Conservation (phyloP, 2,888 invertebrate species). For the Yponomeuta sedellus region DNA sequence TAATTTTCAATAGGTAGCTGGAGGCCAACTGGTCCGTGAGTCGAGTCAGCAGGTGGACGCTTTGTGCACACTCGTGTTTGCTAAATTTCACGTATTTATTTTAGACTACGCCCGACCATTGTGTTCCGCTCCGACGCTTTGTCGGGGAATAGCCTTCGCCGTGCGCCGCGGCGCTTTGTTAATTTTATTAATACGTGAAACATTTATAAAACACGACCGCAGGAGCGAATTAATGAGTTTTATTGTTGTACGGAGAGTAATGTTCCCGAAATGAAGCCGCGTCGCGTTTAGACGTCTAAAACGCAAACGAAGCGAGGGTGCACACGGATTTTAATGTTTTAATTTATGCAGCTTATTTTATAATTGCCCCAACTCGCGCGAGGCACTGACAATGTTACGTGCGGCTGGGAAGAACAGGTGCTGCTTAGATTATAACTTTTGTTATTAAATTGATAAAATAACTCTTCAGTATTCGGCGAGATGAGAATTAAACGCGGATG, state of each 20-base stretch:
- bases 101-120: slow-evolving; percentile 56
- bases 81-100: slow-evolving; percentile 74
- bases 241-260: slow-evolving; percentile 69
- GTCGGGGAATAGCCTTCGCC: slow-evolving; percentile 66
- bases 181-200: slow-evolving; percentile 76
- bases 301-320: slow-evolving; percentile 33
- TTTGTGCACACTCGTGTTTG: slow-evolving; percentile 67
- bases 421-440: slow-evolving; percentile 38
- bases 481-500: slow-evolving; percentile 6
- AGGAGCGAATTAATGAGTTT: slow-evolving; percentile 71
- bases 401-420: slow-evolving; percentile 49
- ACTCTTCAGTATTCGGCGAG: slow-evolving; percentile 26
- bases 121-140: slow-evolving; percentile 65
- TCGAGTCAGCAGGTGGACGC: slow-evolving; percentile 58
- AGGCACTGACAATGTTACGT: slow-evolving; percentile 32
- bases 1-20: slow-evolving; percentile 55
- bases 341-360: slow-evolving; percentile 57
- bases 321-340: slow-evolving; percentile 50
- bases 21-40: slow-evolving; percentile 25
- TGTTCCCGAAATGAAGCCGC: slow-evolving; percentile 58
- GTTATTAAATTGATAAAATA: slow-evolving; percentile 40
- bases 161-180: slow-evolving; percentile 63
- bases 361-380: slow-evolving; percentile 40
- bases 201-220: slow-evolving; percentile 73
- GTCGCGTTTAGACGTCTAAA: slow-evolving; percentile 51